These are phyloP conservation scores for Lepidurus arcticus DNA, from an alignment of 1,140 invertebrate species.

Conservation along the genomic window DNA sequence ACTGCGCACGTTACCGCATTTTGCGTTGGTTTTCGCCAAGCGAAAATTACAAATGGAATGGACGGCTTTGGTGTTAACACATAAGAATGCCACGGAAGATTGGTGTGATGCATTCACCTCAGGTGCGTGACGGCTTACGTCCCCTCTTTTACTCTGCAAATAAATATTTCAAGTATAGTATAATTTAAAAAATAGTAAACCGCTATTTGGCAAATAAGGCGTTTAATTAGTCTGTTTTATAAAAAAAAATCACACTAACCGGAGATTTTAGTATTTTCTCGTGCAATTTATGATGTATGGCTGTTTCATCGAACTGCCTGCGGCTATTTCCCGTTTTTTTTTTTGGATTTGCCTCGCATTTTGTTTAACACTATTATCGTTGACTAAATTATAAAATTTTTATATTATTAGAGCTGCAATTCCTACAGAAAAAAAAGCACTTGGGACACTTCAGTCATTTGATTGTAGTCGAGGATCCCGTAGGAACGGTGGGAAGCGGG, in stretches of 20 bases:
- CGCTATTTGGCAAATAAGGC: too few relatives aligned
- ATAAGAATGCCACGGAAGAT: not conserved
- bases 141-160: not conserved
- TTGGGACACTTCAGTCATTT: not conserved
- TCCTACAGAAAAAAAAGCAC: not conserved
- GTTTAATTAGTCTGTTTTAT: too few relatives aligned
- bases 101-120: constrained; percentile 4
- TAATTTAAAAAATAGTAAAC: not conserved
- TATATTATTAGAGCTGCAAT: not conserved
- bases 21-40: not conserved
- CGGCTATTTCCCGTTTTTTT: too few relatives aligned
- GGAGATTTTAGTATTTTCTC: too few relatives aligned
- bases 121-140: not conserved
- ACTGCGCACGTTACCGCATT: not conserved
- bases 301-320: too few relatives aligned
- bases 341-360: too few relatives aligned
- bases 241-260: too few relatives aligned
- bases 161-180: not conserved
- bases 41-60: not conserved
- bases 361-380: too few relatives aligned
- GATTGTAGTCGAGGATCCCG: not conserved
- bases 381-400: not conserved
- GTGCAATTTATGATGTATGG: too few relatives aligned
- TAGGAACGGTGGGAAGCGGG: constrained; percentile 48
- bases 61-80: not conserved